phyloP scores from a whole-genome alignment of 2,888 invertebrate genomes.

The Lithodes maja region DNA sequence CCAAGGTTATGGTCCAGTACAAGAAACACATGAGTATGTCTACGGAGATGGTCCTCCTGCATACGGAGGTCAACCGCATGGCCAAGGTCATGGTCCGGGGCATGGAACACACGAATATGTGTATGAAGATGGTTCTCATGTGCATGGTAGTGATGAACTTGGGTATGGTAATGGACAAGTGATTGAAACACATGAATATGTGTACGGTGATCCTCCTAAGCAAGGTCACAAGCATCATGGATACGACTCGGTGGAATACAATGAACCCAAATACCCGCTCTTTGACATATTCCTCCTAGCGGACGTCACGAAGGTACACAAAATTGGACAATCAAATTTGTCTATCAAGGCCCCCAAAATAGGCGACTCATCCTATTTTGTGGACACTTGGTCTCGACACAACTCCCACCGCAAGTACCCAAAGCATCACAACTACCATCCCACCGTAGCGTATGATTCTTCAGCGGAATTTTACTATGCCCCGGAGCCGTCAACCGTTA shows the following conservation, averaged over 20 bases:
- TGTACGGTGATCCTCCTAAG: not conserved
- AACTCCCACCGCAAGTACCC: conserved; percentile 8
- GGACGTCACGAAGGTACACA: conserved; percentile 59
- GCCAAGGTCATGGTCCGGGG: no score
- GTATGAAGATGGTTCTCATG: no score
- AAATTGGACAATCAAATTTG: conserved; percentile 58
- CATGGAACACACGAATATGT: no score
- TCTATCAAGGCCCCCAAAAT: conserved; percentile 66
- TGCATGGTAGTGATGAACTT: no score
- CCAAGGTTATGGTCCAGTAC: no score
- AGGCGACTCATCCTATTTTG: conserved; percentile 64
- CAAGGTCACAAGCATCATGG: not conserved
- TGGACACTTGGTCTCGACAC: conserved; percentile 47
- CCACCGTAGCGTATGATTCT: no score
- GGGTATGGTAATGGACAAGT: not conserved
- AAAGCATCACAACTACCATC: not conserved
- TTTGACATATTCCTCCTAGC: conserved; percentile 64
- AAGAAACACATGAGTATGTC: no score
- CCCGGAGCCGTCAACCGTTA: no score
- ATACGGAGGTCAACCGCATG: no score
- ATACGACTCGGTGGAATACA: not conserved
- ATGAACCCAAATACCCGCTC: conserved; percentile 34
- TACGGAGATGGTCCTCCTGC: no score
- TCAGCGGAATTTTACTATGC: no score
- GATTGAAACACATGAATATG: not conserved